phyloP scores from a whole-genome alignment of 2,113 vertebrate species.

The Perca schrenkii region DNA sequence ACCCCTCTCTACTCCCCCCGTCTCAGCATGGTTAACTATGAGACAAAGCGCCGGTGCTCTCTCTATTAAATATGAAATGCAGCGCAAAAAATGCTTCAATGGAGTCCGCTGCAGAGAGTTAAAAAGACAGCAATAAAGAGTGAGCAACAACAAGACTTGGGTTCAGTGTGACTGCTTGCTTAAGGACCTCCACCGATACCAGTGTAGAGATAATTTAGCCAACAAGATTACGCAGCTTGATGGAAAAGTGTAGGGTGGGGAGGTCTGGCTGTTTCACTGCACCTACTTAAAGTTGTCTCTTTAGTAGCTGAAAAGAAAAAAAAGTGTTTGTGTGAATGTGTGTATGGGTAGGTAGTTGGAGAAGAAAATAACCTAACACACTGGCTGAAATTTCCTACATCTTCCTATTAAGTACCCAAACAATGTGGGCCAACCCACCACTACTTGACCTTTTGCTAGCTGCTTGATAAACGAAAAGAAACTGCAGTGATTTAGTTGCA shows the following conservation, averaged over 20 bases:
- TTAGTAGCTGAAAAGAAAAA: conserved; percentile 24
- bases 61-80: conserved; percentile 73
- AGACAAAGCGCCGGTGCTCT: conserved; percentile 64
- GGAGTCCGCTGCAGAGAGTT: conserved; percentile 38
- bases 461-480: conserved; percentile 75
- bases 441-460: conserved; percentile 81
- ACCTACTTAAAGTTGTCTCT: conserved; percentile 21
- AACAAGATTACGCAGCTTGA: conserved; percentile 52
- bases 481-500: conserved; percentile 72
- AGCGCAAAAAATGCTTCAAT: conserved; percentile 44
- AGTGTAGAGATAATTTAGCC: conserved; percentile 64
- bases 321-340: conserved; percentile 8
- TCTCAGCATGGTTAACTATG: conserved; percentile 58
- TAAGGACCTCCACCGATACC: conserved; percentile 62
- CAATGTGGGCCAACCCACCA: conserved; percentile 33
- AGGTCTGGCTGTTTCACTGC: conserved; percentile 29
- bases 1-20: background rate
- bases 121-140: conserved; percentile 37
- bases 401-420: conserved; percentile 69
- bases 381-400: conserved; percentile 63
- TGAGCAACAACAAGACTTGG: conserved; percentile 54
- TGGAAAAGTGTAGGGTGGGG: background rate
- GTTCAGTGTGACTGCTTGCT: conserved; percentile 60
- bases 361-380: conserved; percentile 55
- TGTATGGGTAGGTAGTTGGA: conserved; percentile 4